Conservation (phyloP, 2,888 invertebrate genomes). For the Dicyrtomina minuta region DNA sequence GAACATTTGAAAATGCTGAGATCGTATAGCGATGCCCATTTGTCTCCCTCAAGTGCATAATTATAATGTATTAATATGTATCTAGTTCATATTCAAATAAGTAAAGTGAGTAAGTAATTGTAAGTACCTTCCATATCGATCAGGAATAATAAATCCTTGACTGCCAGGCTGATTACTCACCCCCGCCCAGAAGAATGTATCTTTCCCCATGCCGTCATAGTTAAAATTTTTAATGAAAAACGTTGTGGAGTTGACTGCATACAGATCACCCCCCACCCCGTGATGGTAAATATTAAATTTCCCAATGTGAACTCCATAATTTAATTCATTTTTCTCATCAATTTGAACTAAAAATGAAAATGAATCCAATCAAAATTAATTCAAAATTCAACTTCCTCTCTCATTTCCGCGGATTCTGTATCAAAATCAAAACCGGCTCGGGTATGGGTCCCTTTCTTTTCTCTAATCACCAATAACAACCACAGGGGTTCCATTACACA, state of each 20-base stretch:
- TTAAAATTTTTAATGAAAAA: constrained; percentile 76
- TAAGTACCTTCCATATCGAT: constrained; percentile 76
- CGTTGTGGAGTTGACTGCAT: constrained; percentile 83
- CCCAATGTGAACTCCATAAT: constrained; percentile 73
- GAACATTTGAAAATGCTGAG: too few relatives aligned
- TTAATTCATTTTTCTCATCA: constrained; percentile 48
- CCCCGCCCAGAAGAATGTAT: constrained; percentile 94
- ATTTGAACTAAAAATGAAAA: constrained; percentile 10
- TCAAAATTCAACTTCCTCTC: background rate
- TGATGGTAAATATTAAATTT: constrained; percentile 88
- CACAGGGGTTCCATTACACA: too few relatives aligned
- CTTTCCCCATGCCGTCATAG: constrained; percentile 87
- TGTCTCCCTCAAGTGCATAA: too few relatives aligned
- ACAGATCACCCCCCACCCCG: constrained; percentile 83
- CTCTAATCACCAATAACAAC: too few relatives aligned
- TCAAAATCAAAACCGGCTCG: too few relatives aligned
- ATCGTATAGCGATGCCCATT: too few relatives aligned
- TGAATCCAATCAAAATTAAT: background rate
- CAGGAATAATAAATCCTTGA: constrained; percentile 87
- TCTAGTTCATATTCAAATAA: too few relatives aligned
- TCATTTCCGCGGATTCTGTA: constrained; percentile 4
- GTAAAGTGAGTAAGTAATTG: background rate
- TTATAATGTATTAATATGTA: too few relatives aligned
- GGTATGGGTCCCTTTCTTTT: too few relatives aligned
- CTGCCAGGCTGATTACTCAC: constrained; percentile 77